phyloP scores from a whole-genome alignment of 2,888 invertebrate genomes.

The Perizoma flavofasciatum region DNA sequence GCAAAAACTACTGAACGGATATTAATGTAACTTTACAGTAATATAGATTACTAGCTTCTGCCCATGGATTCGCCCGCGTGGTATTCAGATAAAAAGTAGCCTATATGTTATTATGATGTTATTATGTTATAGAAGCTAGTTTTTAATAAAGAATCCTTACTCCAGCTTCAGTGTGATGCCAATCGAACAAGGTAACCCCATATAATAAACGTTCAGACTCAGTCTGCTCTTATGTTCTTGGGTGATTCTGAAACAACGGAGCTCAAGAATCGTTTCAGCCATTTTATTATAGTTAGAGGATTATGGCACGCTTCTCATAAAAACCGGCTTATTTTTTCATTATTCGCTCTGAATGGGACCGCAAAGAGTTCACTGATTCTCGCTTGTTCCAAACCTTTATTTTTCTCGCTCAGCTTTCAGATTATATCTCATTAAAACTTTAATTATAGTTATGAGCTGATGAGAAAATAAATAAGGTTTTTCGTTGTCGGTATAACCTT shows the following conservation, averaged over 20 bases:
- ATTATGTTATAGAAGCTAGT: no score
- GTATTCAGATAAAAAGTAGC: no score
- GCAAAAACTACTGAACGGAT: no score
- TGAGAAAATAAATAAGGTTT: constrained; percentile 12
- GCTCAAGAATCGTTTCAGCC: constrained; percentile 6
- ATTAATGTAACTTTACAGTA: no score
- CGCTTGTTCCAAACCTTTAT: constrained; percentile 26
- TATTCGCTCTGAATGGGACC: constrained; percentile 23
- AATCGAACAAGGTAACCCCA: no score
- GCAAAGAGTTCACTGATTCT: constrained; percentile 31
- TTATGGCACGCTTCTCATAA: constrained; percentile 28
- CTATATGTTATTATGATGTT: no score
- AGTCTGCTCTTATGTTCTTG: neutral
- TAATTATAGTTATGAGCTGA: constrained; percentile 38
- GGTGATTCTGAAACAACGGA: constrained; percentile 12
- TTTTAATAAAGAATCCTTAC: no score
- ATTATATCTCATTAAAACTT: constrained; percentile 44
- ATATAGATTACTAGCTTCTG: no score
- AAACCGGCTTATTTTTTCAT: constrained; percentile 35
- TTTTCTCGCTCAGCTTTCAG: constrained; percentile 16
- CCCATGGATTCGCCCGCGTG: no score
- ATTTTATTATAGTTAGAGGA: constrained; percentile 19
- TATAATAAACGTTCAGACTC: no score
- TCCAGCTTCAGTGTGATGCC: no score
- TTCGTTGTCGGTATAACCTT: constrained; percentile 5